These are phyloP conservation scores for Spisula solida DNA, from an alignment of 2,888 invertebrate genomes.

Conservation along the genomic window DNA sequence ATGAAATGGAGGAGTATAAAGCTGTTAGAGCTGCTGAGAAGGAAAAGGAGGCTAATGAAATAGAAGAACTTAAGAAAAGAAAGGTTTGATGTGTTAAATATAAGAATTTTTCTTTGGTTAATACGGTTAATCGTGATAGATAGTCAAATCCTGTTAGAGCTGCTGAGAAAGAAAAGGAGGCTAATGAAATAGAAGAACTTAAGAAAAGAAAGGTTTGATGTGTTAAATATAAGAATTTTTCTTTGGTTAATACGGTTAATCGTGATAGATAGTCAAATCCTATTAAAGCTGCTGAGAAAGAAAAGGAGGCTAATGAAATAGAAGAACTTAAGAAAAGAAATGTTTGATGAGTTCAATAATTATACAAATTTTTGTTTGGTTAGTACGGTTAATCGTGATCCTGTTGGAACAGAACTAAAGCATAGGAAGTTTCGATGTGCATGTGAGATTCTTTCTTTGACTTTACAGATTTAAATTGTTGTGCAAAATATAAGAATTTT, in stretches of 20 bases:
- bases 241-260: no score
- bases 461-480: no score
- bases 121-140: no score
- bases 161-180: constrained; percentile 78
- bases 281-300: constrained; percentile 76
- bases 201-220: constrained; percentile 81
- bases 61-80: constrained; percentile 78
- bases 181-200: constrained; percentile 78
- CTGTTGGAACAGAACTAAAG: no score
- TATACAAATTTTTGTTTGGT: no score
- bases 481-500: no score
- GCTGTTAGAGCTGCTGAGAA: constrained; percentile 77
- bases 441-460: no score
- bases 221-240: no score
- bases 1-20: constrained; percentile 79
- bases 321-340: constrained; percentile 78
- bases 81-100: constrained; percentile 74
- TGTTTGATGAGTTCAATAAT: constrained; percentile 74
- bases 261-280: no score
- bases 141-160: constrained; percentile 76
- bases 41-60: constrained; percentile 79
- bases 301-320: constrained; percentile 80
- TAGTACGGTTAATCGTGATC: no score
- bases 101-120: no score
- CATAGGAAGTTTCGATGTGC: no score